These are phyloP conservation scores for Manis pentadactyla DNA, from an alignment of 2,797 vertebrate genomes.

Conservation along the genomic window DNA sequence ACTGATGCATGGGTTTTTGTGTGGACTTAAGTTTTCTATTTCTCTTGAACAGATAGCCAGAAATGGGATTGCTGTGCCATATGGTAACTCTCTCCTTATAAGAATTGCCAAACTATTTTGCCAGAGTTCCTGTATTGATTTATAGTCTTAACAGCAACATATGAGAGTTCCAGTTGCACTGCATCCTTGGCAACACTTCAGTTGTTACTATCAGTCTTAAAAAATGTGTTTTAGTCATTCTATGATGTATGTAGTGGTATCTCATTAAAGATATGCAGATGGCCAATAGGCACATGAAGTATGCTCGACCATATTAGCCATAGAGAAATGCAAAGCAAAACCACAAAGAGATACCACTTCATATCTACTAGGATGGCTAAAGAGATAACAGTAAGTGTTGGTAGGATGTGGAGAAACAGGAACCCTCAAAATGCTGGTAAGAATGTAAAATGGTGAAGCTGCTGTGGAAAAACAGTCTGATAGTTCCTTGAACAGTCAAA, in stretches of 20 bases:
- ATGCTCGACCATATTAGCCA: neutral
- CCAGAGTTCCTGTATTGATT: slow-evolving; percentile 24
- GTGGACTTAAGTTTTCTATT: slow-evolving; percentile 35
- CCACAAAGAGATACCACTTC: neutral
- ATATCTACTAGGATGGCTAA: neutral
- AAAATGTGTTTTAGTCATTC: neutral
- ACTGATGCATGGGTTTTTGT: slow-evolving; percentile 1
- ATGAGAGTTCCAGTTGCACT: neutral
- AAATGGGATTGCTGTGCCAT: neutral
- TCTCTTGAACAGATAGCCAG: neutral
- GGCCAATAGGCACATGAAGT: neutral
- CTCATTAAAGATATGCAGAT: slow-evolving; percentile 26
- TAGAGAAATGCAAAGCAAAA: slow-evolving; percentile 36
- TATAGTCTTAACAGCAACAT: neutral
- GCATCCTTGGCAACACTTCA: neutral
- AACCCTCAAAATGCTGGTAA: neutral
- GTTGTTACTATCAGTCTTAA: neutral
- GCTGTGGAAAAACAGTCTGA: neutral
- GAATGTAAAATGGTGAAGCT: slow-evolving; percentile 35
- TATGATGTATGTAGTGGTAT: neutral
- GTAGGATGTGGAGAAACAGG: neutral
- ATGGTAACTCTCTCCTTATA: slow-evolving; percentile 8
- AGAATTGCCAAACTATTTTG: slow-evolving; percentile 19
- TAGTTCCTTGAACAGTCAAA: neutral
- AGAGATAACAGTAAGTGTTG: neutral